phyloP scores from a whole-genome alignment of 2,888 invertebrate species.

The Melanotus villosus region DNA sequence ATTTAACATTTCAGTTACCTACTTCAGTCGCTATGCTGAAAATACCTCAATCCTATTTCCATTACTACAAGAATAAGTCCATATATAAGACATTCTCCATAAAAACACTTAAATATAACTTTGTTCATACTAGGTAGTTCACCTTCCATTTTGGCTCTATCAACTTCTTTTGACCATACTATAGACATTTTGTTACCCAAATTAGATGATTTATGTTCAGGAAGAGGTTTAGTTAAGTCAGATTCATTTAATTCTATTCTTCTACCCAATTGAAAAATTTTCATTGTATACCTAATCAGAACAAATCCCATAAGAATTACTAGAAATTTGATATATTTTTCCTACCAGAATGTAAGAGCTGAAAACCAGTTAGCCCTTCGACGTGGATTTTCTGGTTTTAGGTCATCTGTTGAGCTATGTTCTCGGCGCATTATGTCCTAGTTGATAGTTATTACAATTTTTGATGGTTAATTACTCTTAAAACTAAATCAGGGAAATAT shows the following conservation, averaged over 20 bases:
- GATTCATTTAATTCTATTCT: slow-evolving; percentile 60
- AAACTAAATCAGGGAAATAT: background rate
- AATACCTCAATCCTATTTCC: slow-evolving; percentile 71
- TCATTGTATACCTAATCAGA: slow-evolving; percentile 57
- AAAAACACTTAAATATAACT: slow-evolving; percentile 73
- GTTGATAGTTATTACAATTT: background rate
- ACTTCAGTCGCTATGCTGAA: background rate
- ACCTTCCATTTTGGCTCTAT: slow-evolving; percentile 65
- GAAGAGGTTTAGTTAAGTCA: slow-evolving; percentile 79
- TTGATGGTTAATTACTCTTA: background rate
- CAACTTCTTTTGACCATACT: slow-evolving; percentile 74
- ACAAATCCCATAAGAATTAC: too few species aligned
- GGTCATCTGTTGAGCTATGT: slow-evolving; percentile 6
- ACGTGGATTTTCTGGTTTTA: slow-evolving; percentile 53
- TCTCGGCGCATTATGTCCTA: slow-evolving; percentile 14
- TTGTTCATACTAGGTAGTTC: slow-evolving; percentile 73
- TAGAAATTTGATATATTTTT: background rate
- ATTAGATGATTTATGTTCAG: slow-evolving; percentile 73
- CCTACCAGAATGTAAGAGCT: slow-evolving; percentile 58
- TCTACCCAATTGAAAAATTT: slow-evolving; percentile 60
- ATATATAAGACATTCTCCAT: slow-evolving; percentile 71
- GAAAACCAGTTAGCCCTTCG: slow-evolving; percentile 60
- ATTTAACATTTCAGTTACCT: background rate
- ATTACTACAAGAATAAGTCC: slow-evolving; percentile 71
- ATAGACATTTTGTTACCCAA: slow-evolving; percentile 75